Evolutionary conservation across 1,140 invertebrate species (phyloP).

Genomic region (Eriocheir sinensis): DNA sequence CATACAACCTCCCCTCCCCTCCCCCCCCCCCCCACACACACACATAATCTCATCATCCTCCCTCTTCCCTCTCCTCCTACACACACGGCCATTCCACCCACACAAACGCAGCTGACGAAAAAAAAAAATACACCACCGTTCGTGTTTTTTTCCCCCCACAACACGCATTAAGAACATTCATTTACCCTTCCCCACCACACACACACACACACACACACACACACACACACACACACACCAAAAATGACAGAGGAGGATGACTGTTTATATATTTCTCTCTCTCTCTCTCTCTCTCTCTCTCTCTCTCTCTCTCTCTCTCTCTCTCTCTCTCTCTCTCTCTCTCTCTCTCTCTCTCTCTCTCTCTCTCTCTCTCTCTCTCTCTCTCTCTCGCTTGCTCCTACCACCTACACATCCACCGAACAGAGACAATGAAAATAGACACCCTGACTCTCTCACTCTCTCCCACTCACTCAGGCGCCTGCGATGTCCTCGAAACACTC

Average conservation of each 20-base stretch:
- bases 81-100: too few species aligned
- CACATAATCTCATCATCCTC: too few species aligned
- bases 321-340: not conserved
- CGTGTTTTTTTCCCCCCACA: not conserved
- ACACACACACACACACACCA: slow-evolving; percentile 22
- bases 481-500: slow-evolving; percentile 82
- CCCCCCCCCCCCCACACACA: too few species aligned
- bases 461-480: slow-evolving; percentile 27
- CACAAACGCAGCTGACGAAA: too few species aligned
- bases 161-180: not conserved
- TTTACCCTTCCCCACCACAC: not conserved
- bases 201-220: slow-evolving; percentile 22
- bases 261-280: not conserved
- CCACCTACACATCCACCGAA: too few species aligned
- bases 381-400: slow-evolving; percentile 7
- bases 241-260: not conserved
- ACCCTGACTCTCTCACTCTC: not conserved
- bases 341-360: slow-evolving; percentile 31
- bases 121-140: too few species aligned
- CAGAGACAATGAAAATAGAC: too few species aligned
- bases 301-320: slow-evolving; percentile 26
- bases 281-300: not conserved
- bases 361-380: not conserved
- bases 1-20: too few species aligned
- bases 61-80: too few species aligned